These are phyloP conservation scores for Chymomyza amoena DNA, from an alignment of 2,888 invertebrate species.

Conservation along the genomic window DNA sequence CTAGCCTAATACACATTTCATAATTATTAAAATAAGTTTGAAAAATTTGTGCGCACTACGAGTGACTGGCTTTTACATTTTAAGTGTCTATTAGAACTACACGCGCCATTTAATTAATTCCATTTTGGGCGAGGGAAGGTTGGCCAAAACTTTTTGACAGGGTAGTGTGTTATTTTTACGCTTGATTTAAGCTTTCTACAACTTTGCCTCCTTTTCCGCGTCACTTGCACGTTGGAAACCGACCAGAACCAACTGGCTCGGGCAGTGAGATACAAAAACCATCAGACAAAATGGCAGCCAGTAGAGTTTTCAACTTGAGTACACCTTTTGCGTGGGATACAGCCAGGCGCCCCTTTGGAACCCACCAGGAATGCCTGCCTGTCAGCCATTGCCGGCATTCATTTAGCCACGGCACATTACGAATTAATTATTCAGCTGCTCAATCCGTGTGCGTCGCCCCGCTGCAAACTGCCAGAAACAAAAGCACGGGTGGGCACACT, in stretches of 20 bases:
- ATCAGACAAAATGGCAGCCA: slow-evolving; percentile 3
- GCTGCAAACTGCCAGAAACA: background rate
- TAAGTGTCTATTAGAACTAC: slow-evolving; percentile 13
- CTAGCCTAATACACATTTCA: background rate
- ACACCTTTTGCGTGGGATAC: background rate
- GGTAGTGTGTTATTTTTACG: slow-evolving; percentile 19
- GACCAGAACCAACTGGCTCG: background rate
- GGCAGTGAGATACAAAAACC: background rate
- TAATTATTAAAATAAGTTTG: slow-evolving; percentile 13
- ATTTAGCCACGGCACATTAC: slow-evolving; percentile 26
- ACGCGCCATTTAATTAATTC: slow-evolving; percentile 26
- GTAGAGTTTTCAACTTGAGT: background rate
- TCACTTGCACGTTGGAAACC: slow-evolving; percentile 10
- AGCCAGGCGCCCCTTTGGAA: background rate
- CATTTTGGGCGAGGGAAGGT: slow-evolving; percentile 4
- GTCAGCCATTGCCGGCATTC: slow-evolving; percentile 9
- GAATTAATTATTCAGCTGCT: slow-evolving; percentile 33
- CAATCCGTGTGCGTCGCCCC: slow-evolving; percentile 2
- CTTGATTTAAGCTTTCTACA: slow-evolving; percentile 24
- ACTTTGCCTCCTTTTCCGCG: slow-evolving; percentile 14
- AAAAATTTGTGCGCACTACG: slow-evolving; percentile 13
- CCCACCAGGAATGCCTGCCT: background rate
- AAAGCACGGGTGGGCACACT: background rate
- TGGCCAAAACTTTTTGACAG: slow-evolving; percentile 4
- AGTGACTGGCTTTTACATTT: slow-evolving; percentile 7